Conservation (phyloP, 1,140 invertebrate species). For the Hypsibius dujardini region DNA sequence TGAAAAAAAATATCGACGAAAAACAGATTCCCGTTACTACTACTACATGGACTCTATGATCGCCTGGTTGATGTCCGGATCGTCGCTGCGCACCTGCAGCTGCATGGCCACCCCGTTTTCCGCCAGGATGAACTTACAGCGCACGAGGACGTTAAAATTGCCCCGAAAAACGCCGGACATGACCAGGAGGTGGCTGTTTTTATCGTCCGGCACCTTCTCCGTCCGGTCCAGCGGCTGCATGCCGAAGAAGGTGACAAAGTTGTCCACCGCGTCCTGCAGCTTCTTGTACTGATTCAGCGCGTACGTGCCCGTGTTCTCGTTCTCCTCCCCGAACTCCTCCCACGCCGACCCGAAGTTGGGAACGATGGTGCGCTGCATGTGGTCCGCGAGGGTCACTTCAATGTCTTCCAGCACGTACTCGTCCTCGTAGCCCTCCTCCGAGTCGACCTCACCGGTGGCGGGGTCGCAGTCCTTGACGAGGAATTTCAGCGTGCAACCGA, state of each 20-base stretch:
- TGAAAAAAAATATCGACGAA: too few species aligned
- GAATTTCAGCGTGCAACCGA: slow-evolving; percentile 78
- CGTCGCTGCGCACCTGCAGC: slow-evolving; percentile 43
- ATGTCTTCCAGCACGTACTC: slow-evolving; percentile 80
- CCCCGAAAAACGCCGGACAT: slow-evolving; percentile 60
- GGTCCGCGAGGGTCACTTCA: slow-evolving; percentile 70
- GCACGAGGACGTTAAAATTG: slow-evolving; percentile 67
- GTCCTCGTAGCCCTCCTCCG: slow-evolving; percentile 62
- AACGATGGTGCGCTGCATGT: slow-evolving; percentile 65
- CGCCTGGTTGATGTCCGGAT: slow-evolving; percentile 52
- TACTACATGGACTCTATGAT: slow-evolving; percentile 38
- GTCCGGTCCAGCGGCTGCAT: slow-evolving; percentile 66
- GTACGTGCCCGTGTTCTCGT: slow-evolving; percentile 74
- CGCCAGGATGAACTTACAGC: slow-evolving; percentile 59
- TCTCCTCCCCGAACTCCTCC: slow-evolving; percentile 54
- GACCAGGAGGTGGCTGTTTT: slow-evolving; percentile 46
- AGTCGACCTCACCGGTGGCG: slow-evolving; percentile 72
- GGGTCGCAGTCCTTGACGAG: slow-evolving; percentile 89
- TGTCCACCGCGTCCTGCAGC: slow-evolving; percentile 65
- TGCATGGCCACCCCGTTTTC: slow-evolving; percentile 49
- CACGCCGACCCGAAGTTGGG: slow-evolving; percentile 45
- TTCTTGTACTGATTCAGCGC: slow-evolving; percentile 58
- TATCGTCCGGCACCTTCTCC: slow-evolving; percentile 64
- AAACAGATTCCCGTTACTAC: too few species aligned
- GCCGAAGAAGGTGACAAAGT: slow-evolving; percentile 67